Evolutionary conservation across 2,113 vertebrate genomes (phyloP).

Genomic region (Zootoca vivipara): DNA sequence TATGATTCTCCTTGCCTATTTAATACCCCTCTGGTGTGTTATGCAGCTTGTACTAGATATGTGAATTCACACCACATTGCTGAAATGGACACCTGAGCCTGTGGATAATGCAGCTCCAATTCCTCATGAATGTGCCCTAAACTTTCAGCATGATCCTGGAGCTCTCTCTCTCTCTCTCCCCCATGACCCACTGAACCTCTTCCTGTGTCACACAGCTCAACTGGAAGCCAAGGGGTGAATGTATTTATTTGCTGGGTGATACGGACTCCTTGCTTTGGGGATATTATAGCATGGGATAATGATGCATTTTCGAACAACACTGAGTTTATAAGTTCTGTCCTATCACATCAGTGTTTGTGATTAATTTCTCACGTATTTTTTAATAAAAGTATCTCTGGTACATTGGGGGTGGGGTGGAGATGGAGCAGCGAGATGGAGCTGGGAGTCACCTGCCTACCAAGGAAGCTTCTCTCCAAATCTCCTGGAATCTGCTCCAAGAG

Average conservation of each 20-base stretch:
- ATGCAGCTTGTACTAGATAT: slow-evolving; percentile 6
- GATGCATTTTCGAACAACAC: slow-evolving; percentile 64
- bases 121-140: not conserved
- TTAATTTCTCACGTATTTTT: slow-evolving; percentile 80
- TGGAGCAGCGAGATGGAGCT: too few relatives aligned
- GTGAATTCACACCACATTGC: slow-evolving; percentile 3
- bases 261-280: slow-evolving; percentile 61
- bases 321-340: slow-evolving; percentile 64
- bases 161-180: not conserved
- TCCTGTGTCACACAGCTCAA: slow-evolving; percentile 18
- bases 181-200: slow-evolving; percentile 27
- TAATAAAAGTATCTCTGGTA: slow-evolving; percentile 74
- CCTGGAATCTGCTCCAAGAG: too few relatives aligned
- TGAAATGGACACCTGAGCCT: slow-evolving; percentile 18
- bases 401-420: not conserved
- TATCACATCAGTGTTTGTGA: slow-evolving; percentile 70
- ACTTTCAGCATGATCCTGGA: not conserved
- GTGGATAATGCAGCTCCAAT: slow-evolving; percentile 10
- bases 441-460: too few relatives aligned
- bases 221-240: slow-evolving; percentile 44
- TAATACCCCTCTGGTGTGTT: not conserved
- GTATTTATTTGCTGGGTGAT: slow-evolving; percentile 63
- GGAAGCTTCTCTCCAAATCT: too few relatives aligned
- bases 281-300: slow-evolving; percentile 60
- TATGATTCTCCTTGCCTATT: slow-evolving; percentile 21